Conservation (phyloP, 2,888 invertebrate species). For the Autographa gamma region DNA sequence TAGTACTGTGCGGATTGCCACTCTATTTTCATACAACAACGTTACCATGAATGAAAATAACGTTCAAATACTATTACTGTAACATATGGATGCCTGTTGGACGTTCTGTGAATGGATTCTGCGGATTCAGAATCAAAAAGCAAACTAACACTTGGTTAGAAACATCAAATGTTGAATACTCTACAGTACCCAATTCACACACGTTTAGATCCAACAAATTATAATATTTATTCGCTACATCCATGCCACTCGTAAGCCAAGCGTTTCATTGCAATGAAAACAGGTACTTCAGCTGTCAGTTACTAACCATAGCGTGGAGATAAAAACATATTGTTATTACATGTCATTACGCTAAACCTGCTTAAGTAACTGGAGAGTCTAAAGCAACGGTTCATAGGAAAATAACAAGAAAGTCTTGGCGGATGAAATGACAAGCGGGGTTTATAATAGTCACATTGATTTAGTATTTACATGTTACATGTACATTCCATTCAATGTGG, state of each 20-base stretch:
- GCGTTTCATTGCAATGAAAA: constrained; percentile 1
- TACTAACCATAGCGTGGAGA: not conserved
- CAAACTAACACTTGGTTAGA: not conserved
- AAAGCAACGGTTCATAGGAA: not conserved
- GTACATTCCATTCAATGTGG: not conserved
- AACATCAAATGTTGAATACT: not conserved
- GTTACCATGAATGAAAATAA: constrained; percentile 52
- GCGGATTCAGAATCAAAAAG: not conserved
- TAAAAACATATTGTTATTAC: constrained; percentile 4
- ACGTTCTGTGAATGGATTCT: constrained; percentile 2
- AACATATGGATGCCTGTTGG: constrained; percentile 23
- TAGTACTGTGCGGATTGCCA: constrained; percentile 58
- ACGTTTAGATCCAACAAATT: not conserved
- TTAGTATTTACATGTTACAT: too few species aligned
- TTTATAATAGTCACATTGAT: not conserved
- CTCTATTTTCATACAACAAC: constrained; percentile 55
- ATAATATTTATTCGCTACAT: not conserved
- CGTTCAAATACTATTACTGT: constrained; percentile 33
- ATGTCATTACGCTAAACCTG: constrained; percentile 4
- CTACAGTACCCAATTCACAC: not conserved
- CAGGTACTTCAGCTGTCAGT: constrained; percentile 4
- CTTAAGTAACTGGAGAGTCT: constrained; percentile 1
- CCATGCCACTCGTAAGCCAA: not conserved
- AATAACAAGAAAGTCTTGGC: constrained; percentile 1
- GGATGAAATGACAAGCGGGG: not conserved